Evolutionary conservation across 2,113 vertebrate genomes (phyloP).

Genomic region (Mustela lutreola): DNA sequence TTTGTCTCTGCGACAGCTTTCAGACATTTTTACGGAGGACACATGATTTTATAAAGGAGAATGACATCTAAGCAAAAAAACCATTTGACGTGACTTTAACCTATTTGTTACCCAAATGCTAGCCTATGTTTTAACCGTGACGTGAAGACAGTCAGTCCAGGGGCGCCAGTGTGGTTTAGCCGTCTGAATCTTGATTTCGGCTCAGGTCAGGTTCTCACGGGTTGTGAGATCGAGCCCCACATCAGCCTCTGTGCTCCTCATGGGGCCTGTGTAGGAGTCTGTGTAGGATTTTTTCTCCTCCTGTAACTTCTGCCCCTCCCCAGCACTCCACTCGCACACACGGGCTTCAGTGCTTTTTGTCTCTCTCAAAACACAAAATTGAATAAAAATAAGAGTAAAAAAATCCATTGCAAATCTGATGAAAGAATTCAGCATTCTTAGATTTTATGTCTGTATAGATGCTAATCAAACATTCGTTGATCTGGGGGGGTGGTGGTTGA

Average conservation of each 20-base stretch:
- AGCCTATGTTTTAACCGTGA: background rate
- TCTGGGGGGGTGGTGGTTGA: too few relatives aligned
- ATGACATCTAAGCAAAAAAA: accelerated
- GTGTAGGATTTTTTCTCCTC: background rate
- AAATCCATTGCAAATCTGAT: too few relatives aligned
- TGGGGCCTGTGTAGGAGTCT: background rate
- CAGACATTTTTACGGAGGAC: background rate
- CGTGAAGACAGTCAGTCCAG: background rate
- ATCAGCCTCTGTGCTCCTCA: accelerated
- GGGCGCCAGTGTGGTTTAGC: background rate
- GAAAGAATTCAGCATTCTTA: background rate
- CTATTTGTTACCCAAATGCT: background rate
- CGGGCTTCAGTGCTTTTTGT: background rate
- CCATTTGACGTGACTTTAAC: background rate
- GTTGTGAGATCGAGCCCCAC: background rate
- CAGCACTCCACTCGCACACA: accelerated
- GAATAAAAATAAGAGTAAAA: background rate
- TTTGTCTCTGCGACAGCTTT: background rate
- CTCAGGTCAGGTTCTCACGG: background rate
- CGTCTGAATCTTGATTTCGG: background rate
- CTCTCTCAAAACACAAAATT: background rate
- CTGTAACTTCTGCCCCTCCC: background rate
- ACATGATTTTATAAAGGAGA: background rate
- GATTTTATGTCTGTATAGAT: background rate
- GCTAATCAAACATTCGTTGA: background rate